Base-by-base conservation (phyloP, 2,888 invertebrate species). In the Nowickia ferox region DNA sequence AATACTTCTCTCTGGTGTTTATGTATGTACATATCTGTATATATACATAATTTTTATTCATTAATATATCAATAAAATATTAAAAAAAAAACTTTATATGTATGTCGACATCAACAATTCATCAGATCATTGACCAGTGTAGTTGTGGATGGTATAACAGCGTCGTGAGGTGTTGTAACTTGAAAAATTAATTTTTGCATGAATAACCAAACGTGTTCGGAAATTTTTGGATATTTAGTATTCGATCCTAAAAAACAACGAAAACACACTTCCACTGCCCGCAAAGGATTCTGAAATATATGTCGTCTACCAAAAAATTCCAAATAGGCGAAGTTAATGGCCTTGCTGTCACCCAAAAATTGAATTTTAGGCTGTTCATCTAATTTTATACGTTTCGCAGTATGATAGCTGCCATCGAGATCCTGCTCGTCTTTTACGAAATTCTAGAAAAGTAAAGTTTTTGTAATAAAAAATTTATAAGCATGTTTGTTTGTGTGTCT, bases 151-250 rank as follows among this genome's bases (percentile, higher is more conserved):
- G 80, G 80, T 80, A 80, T 74, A 51, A 66, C 19, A 6, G 48
- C 13, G 40, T 80, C 80, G 5, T 61, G n/a, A 46, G 80, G 65
- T 9, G 72, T 74, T 6, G 10, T 57, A 48, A 80, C 66, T 48
- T 80, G 46, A 48, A 80, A 80, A 38, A 80, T 66, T 11, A 80
- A 57, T 42, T 80, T 80, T 46, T 80, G 79, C 11, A 79, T 19
- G 13, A 79, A 79, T 55, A 72, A 57, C 69, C 79, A 79, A 46
- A 79, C 51, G 17, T 72, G 79, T 72, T 71, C 79, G 30, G 55
- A 79, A 38, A 9, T 38, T 65, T 72, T 79, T 4, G 79, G 79
- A 65, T 79, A 79, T 65, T 74, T 80, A 4, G 72, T 80, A 17
- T 72, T 55, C 40, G 72, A 72, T 11, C 19, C 72, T 17, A 72